Evolutionary conservation across 1,140 invertebrate genomes (phyloP).

Genomic region (Steinernema feltiae): DNA sequence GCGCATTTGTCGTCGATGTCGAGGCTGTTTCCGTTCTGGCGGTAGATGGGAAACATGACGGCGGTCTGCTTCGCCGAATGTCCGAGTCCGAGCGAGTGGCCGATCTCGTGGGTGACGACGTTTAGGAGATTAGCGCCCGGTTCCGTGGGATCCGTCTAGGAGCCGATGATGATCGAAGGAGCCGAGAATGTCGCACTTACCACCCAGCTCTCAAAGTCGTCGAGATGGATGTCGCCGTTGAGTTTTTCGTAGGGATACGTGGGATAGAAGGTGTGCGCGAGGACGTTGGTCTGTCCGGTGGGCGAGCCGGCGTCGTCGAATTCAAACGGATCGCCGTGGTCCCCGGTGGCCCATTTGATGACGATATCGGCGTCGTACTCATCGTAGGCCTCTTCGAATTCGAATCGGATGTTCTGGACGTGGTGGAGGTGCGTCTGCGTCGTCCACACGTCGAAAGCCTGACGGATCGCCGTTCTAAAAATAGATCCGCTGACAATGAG

Average conservation of each 20-base stretch:
- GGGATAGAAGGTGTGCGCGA: constrained; percentile 51
- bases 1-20: constrained; percentile 52
- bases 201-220: constrained; percentile 48
- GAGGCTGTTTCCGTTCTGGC: constrained; percentile 43
- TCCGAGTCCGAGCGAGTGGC: constrained; percentile 47
- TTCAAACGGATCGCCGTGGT: constrained; percentile 46
- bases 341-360: constrained; percentile 49
- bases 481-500: too few relatives aligned
- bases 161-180: too few relatives aligned
- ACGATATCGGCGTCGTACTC: constrained; percentile 44
- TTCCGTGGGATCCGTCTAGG: constrained; percentile 24
- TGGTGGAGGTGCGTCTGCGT: constrained; percentile 39
- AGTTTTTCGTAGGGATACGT: constrained; percentile 39
- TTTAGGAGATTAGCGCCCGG: constrained; percentile 50
- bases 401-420: constrained; percentile 29
- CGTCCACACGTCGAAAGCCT: constrained; percentile 50
- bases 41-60: constrained; percentile 51
- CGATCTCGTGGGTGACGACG: constrained; percentile 46
- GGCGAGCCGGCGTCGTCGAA: constrained; percentile 46
- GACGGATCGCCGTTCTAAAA: too few relatives aligned
- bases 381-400: constrained; percentile 35
- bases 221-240: constrained; percentile 50
- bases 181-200: neutral
- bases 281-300: constrained; percentile 34
- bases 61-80: constrained; percentile 51